Evolutionary conservation across 2,113 vertebrate species (phyloP).

Genomic region (Dolichotis patagonum): DNA sequence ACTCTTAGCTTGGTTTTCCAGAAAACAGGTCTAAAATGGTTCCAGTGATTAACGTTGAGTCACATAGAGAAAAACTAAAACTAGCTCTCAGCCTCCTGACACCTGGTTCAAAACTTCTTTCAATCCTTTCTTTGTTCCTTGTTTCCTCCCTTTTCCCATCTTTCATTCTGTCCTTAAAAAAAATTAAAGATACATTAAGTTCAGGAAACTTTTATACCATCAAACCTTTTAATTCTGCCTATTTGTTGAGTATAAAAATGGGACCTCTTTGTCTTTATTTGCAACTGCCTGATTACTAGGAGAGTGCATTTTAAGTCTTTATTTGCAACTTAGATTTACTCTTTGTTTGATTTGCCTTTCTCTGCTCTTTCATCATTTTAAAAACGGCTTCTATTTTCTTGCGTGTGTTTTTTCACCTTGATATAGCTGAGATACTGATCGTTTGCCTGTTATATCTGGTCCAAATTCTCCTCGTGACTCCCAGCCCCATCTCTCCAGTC

Average conservation of each 20-base stretch:
- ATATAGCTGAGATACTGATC: neutral
- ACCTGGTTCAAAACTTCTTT: no score
- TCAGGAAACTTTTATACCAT: neutral
- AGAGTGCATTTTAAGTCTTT: neutral
- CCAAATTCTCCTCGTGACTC: neutral
- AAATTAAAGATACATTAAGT: constrained; percentile 24
- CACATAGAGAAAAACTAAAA: neutral
- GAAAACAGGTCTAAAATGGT: neutral
- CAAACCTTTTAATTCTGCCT: neutral
- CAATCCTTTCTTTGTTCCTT: neutral
- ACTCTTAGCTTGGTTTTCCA: constrained; percentile 34
- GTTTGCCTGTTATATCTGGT: neutral
- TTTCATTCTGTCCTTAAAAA: neutral
- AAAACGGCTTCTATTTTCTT: neutral
- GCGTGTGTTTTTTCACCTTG: neutral
- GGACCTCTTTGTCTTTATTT: neutral
- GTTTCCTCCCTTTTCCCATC: neutral
- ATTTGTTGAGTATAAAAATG: neutral
- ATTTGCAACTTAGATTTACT: neutral
- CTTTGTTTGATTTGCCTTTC: neutral
- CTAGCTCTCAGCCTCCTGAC: neutral
- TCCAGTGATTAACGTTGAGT: neutral
- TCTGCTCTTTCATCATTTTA: neutral
- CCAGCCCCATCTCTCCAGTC: neutral
- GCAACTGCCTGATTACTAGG: neutral